A percentile compares a stretch with the other conserved stretches of the same genome.
Conservation (phyloP, 92 coral and sea anemone species). For the Palythoa grandiflora region DNA sequence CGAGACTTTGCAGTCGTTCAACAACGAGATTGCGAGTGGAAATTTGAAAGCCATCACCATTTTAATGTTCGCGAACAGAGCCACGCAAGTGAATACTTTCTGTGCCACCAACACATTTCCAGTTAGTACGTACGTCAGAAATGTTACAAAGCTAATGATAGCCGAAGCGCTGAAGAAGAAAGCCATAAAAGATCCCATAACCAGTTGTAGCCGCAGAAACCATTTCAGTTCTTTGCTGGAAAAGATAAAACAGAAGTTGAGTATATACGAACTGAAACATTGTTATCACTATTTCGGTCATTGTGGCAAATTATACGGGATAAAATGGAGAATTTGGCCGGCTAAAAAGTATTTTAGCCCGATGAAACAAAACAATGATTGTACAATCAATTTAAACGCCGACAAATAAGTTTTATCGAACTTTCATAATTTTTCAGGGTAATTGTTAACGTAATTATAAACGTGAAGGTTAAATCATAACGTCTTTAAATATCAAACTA, state of each 20-base stretch:
- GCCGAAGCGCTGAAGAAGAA: conserved; percentile 86
- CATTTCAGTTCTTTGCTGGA: conserved; percentile 76
- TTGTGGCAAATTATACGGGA: too few relatives aligned
- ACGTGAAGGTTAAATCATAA: too few relatives aligned
- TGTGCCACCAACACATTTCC: conserved; percentile 82
- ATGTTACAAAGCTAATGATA: conserved; percentile 73
- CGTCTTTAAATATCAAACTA: not conserved
- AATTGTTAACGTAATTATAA: too few relatives aligned
- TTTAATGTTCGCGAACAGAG: conserved; percentile 77
- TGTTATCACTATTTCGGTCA: too few relatives aligned
- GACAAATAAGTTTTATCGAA: too few relatives aligned
- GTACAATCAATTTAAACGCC: too few relatives aligned
- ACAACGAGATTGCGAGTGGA: conserved; percentile 74
- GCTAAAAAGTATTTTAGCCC: too few relatives aligned
- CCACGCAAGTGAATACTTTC: conserved; percentile 84
- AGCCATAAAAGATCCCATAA: conserved; percentile 72
- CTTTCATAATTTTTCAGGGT: too few relatives aligned
- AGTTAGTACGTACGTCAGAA: conserved; percentile 74
- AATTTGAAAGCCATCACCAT: conserved; percentile 76
- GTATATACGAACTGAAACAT: too few relatives aligned
- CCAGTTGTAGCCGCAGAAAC: conserved; percentile 68
- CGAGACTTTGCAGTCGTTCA: conserved; percentile 80
- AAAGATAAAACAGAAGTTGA: not conserved
- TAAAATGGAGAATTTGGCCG: too few relatives aligned
- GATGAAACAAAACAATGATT: too few relatives aligned